phyloP scores from a whole-genome alignment of 2,113 vertebrate genomes.

The Grallaria varia region DNA sequence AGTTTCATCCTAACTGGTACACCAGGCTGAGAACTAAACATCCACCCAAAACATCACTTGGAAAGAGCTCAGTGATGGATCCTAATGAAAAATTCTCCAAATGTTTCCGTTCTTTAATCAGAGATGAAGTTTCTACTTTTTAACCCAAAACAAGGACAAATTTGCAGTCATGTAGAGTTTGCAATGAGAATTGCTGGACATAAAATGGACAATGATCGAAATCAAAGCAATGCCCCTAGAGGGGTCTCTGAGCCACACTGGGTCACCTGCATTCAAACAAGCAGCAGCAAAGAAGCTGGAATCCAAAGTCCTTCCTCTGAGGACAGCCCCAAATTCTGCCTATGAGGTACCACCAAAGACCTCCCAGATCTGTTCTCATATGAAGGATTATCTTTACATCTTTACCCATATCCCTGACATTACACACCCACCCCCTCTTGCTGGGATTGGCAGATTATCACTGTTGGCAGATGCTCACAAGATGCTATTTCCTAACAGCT shows the following conservation, averaged over 20 bases:
- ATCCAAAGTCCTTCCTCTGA: neutral
- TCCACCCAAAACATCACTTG: neutral
- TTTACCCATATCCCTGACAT: neutral
- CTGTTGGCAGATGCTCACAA: neutral
- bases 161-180: neutral
- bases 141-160: neutral
- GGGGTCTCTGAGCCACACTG: neutral
- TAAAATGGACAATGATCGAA: neutral
- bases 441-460: neutral
- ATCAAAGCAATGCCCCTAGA: neutral
- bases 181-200: neutral
- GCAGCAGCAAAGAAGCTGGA: neutral
- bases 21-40: neutral
- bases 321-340: neutral
- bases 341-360: neutral
- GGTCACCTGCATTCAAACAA: neutral
- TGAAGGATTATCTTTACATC: neutral
- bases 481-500: neutral
- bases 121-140: neutral
- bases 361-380: neutral
- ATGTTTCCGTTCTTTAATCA: neutral
- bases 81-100: neutral
- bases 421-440: accelerated
- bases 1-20: neutral
- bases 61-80: neutral